Evolutionary conservation across 53 echinoderm and acorn worm genomes (phyloP).

Genomic region (Henricia sp.): DNA sequence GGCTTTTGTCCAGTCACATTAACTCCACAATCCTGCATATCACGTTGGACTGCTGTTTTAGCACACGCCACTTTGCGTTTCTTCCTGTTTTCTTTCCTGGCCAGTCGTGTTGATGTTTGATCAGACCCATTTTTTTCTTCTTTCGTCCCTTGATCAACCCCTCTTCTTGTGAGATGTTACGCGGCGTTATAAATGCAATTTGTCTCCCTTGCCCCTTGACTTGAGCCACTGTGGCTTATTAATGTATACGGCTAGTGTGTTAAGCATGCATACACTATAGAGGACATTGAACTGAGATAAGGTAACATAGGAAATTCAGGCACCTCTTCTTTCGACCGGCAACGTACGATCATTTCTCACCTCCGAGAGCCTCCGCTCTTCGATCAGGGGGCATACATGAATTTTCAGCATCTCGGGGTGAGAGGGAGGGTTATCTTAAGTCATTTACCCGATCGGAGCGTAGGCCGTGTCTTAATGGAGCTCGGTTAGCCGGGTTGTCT

Average conservation of each 20-base stretch:
- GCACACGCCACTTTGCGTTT: background rate
- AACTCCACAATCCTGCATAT: too few relatives aligned
- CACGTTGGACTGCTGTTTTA: too few relatives aligned
- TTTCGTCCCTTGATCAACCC: conserved; percentile 8
- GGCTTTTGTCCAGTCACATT: too few relatives aligned
- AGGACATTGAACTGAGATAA: conserved; percentile 46
- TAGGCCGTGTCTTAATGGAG: conserved; percentile 18
- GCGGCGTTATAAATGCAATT: background rate
- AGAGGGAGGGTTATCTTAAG: conserved; percentile 62
- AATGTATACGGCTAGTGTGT: conserved; percentile 13
- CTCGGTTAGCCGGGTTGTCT: conserved; percentile 31
- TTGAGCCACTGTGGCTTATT: background rate
- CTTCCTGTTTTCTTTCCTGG: conserved; percentile 14
- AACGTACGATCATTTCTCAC: conserved; percentile 20
- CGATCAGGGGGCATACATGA: conserved; percentile 51
- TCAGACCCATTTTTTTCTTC: conserved; percentile 47
- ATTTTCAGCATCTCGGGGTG: conserved; percentile 51
- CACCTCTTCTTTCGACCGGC: background rate
- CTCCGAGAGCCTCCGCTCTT: conserved; percentile 23
- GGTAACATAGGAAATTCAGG: conserved; percentile 20
- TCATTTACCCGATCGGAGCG: conserved; percentile 44
- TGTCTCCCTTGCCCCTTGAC: background rate
- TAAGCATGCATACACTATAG: conserved; percentile 8
- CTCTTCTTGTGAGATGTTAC: background rate
- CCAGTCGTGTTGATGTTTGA: conserved; percentile 37